These are phyloP conservation scores for Pseudopipra pipra DNA, from an alignment of 2,113 vertebrate species.

Conservation along the genomic window DNA sequence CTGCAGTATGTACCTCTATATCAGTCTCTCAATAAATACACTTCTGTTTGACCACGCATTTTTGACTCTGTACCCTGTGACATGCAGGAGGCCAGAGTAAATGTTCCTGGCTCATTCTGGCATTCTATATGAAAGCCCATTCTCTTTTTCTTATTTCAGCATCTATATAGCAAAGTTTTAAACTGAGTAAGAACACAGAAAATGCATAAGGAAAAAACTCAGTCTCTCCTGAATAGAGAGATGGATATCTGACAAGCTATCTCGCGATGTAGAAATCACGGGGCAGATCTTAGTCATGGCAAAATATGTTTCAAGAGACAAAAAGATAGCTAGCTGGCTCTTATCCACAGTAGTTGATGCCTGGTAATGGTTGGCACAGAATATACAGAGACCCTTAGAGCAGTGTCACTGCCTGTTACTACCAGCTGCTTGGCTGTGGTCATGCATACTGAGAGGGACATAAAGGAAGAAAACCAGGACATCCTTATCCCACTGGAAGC, in stretches of 20 bases:
- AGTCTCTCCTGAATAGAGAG: not conserved
- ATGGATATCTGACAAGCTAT: not conserved
- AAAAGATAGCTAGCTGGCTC: constrained; percentile 12
- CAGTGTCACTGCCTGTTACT: constrained; percentile 62
- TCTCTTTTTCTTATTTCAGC: not conserved
- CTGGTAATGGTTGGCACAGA: constrained; percentile 47
- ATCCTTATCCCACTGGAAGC: not conserved
- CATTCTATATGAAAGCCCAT: not conserved
- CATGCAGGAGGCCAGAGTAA: not conserved
- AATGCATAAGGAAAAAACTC: not conserved
- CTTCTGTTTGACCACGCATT: not conserved
- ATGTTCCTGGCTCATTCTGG: not conserved
- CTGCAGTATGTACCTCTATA: not conserved
- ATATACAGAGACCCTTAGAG: constrained; percentile 34
- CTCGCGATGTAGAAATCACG: not conserved
- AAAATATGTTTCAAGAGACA: constrained; percentile 15
- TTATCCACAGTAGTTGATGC: not conserved
- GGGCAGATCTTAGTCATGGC: not conserved
- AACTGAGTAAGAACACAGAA: not conserved
- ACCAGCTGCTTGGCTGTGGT: constrained; percentile 46
- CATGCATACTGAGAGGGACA: constrained; percentile 37
- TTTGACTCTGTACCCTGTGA: not conserved
- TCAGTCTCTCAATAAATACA: not conserved
- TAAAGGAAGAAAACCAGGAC: constrained; percentile 23
- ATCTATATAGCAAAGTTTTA: not conserved